Conservation (phyloP, 1,140 invertebrate genomes). For the Drosophila erecta region DNA sequence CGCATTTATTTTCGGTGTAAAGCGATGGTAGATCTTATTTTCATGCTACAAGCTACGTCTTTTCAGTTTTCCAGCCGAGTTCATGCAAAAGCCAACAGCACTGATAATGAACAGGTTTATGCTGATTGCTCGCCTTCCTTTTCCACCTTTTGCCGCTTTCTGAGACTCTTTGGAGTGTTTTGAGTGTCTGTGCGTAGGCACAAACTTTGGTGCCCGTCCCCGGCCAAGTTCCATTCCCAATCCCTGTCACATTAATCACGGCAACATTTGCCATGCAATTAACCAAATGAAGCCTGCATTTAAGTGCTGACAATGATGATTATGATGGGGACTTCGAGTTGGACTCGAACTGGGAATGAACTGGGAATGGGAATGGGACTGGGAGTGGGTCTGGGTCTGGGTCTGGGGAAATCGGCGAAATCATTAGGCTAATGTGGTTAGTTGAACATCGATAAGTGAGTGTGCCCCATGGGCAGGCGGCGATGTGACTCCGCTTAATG, state of each 20-base stretch:
- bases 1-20: background rate
- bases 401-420: slow-evolving; percentile 64
- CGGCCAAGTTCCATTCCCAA: slow-evolving; percentile 49
- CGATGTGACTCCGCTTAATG: slow-evolving; percentile 53
- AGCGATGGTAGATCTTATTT: slow-evolving; percentile 34
- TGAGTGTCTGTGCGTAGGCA: slow-evolving; percentile 25
- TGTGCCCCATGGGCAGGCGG: slow-evolving; percentile 55
- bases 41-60: slow-evolving; percentile 6
- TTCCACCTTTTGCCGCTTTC: slow-evolving; percentile 15
- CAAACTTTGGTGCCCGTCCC: background rate
- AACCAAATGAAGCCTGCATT: slow-evolving; percentile 81
- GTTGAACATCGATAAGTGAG: slow-evolving; percentile 72
- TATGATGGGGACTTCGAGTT: slow-evolving; percentile 43
- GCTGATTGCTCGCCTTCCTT: slow-evolving; percentile 35
- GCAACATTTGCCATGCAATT: slow-evolving; percentile 78
- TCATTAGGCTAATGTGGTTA: slow-evolving; percentile 78
- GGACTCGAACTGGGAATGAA: slow-evolving; percentile 21
- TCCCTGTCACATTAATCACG: slow-evolving; percentile 75
- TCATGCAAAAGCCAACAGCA: slow-evolving; percentile 35
- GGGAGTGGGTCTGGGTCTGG: slow-evolving; percentile 16
- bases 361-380: slow-evolving; percentile 15
- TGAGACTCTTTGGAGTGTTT: slow-evolving; percentile 14
- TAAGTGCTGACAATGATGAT: slow-evolving; percentile 73
- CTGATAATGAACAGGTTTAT: slow-evolving; percentile 53
- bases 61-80: slow-evolving; percentile 26